Evolutionary conservation across 92 coral and sea anemone species (phyloP).

Genomic region (Plumapathes pennacea): DNA sequence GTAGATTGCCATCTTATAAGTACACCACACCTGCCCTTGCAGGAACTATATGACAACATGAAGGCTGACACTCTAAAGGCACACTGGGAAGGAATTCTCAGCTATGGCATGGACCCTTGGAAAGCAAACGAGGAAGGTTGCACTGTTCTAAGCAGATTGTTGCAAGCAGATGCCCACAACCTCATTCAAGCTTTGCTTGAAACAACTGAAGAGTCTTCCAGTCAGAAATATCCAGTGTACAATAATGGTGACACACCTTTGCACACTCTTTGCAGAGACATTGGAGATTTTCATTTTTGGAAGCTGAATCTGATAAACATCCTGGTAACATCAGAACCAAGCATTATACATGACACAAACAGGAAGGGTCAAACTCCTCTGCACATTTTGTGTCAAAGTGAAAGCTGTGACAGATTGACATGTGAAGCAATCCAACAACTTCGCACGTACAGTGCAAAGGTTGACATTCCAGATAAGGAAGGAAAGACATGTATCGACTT

Average conservation of each 20-base stretch:
- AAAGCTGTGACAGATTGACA: background rate
- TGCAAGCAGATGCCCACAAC: background rate
- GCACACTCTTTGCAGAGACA: too few relatives aligned
- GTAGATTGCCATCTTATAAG: too few relatives aligned
- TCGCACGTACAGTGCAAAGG: background rate
- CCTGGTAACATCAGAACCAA: too few relatives aligned
- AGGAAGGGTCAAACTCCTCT: background rate
- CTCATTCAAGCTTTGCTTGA: background rate
- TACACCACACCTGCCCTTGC: too few relatives aligned
- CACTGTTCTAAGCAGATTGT: background rate
- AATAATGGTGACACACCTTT: too few relatives aligned
- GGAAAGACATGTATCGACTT: constrained; percentile 1
- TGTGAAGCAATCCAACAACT: background rate
- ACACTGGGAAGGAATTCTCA: too few relatives aligned
- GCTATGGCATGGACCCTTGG: background rate
- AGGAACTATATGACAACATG: too few relatives aligned
- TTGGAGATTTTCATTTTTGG: too few relatives aligned
- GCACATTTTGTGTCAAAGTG: background rate
- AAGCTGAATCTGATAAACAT: too few relatives aligned
- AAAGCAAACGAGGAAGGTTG: background rate
- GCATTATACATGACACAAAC: background rate
- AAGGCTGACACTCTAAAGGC: too few relatives aligned
- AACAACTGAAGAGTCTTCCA: background rate
- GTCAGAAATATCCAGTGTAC: too few relatives aligned
- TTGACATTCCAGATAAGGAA: background rate